phyloP scores from a whole-genome alignment of 2,888 invertebrate genomes.

The Galerucella nymphaeae region DNA sequence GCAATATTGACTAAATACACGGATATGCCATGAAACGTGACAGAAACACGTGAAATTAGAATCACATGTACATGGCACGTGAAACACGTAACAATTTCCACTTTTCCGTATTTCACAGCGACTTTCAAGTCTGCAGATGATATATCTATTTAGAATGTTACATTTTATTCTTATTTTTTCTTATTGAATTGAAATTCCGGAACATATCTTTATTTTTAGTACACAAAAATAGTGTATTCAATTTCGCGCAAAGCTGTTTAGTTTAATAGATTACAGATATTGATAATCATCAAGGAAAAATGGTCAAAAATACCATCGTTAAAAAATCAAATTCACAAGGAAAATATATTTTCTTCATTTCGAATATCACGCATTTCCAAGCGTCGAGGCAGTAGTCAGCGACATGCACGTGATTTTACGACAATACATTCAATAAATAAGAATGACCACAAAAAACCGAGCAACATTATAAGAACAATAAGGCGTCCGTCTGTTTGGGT shows the following conservation, averaged over 20 bases:
- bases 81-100: slow-evolving; percentile 31
- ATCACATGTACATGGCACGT: slow-evolving; percentile 40
- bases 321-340: no score
- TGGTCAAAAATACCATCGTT: no score
- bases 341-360: no score
- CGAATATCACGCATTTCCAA: no score
- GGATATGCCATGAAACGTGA: slow-evolving; percentile 24
- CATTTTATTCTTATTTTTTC: neutral
- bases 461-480: no score
- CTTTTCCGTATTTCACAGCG: slow-evolving; percentile 18
- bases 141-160: slow-evolving; percentile 15
- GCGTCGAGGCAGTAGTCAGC: no score
- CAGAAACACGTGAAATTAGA: slow-evolving; percentile 38
- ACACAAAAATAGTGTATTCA: neutral
- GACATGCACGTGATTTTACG: neutral
- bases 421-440: no score
- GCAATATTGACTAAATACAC: slow-evolving; percentile 12
- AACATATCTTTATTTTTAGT: neutral
- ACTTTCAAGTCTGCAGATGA: slow-evolving; percentile 27
- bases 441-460: no score
- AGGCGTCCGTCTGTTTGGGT: no score
- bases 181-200: neutral
- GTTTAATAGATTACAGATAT: no score
- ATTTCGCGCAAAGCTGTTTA: neutral
- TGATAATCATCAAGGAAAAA: no score